Evolutionary conservation across 2,888 invertebrate genomes (phyloP).

Genomic region (Acleris holmiana): DNA sequence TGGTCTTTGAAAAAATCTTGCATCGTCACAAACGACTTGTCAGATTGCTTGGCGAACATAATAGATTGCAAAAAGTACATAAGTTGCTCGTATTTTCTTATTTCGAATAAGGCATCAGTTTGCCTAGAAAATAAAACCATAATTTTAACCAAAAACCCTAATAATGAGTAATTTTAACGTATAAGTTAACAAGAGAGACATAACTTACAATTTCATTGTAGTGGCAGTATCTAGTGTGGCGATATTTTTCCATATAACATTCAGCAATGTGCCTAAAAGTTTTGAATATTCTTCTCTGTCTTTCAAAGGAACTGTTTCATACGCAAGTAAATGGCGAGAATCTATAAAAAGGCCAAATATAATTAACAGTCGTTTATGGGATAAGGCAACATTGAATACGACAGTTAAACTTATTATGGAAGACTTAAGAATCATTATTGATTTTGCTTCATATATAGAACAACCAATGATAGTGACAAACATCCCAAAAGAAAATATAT

Average conservation of each 20-base stretch:
- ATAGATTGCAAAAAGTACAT: constrained; percentile 53
- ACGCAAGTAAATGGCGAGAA: constrained; percentile 58
- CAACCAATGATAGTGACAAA: too few relatives aligned
- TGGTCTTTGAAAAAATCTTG: constrained; percentile 52
- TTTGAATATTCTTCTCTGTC: constrained; percentile 74
- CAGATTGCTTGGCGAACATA: constrained; percentile 39
- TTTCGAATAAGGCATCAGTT: constrained; percentile 64
- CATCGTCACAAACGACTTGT: constrained; percentile 18
- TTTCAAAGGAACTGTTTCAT: constrained; percentile 77
- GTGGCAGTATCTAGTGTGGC: constrained; percentile 74
- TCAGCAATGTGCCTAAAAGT: constrained; percentile 78
- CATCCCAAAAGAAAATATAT: background rate
- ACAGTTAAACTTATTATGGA: too few relatives aligned
- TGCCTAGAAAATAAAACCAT: constrained; percentile 53
- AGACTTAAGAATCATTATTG: too few relatives aligned
- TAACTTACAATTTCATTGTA: constrained; percentile 74
- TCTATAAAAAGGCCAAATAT: constrained; percentile 49
- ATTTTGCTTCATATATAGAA: too few relatives aligned
- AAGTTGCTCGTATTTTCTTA: constrained; percentile 64
- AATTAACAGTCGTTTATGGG: too few relatives aligned
- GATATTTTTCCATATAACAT: constrained; percentile 86
- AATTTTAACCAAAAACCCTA: too few relatives aligned
- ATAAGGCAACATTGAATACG: too few relatives aligned
- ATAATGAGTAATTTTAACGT: too few relatives aligned
- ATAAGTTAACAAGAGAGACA: background rate